A percentile compares a stretch with the other conserved stretches of the same genome.
Evolutionary conservation across 2,797 vertebrate genomes (phyloP).

Genomic region (Cygnus olor): DNA sequence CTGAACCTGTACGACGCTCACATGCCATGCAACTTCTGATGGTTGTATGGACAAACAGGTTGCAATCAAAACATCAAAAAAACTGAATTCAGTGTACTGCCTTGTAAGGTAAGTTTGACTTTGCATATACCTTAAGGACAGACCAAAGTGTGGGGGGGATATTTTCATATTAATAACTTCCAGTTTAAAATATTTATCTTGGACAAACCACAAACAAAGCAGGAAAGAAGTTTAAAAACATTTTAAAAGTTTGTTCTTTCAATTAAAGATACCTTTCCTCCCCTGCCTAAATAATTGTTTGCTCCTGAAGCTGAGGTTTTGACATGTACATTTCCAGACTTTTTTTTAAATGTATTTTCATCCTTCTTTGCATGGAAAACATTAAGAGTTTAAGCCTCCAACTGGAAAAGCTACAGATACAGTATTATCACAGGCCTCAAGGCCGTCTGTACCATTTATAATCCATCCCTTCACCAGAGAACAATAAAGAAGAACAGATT

Average conservation of each 20-base stretch:
- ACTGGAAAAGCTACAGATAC: conserved; percentile 28
- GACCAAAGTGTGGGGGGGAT: background rate
- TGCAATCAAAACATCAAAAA: background rate
- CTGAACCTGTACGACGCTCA: background rate
- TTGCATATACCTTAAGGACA: background rate
- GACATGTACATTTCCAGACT: background rate
- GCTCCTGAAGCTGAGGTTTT: background rate
- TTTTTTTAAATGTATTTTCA: background rate
- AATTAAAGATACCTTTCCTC: background rate
- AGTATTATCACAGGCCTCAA: background rate
- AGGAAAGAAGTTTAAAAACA: background rate
- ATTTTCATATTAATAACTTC: background rate
- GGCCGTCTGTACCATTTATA: conserved; percentile 1
- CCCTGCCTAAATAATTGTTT: background rate
- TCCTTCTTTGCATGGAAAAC: background rate
- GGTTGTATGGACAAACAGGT: background rate
- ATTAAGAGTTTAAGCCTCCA: background rate
- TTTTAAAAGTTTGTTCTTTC: background rate
- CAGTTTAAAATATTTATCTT: background rate
- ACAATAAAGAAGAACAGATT: conserved; percentile 70
- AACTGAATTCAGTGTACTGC: background rate
- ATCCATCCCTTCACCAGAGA: conserved; percentile 37
- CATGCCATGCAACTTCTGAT: background rate
- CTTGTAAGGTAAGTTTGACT: background rate
- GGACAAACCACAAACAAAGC: background rate